Conservation (phyloP, 2,888 invertebrate genomes). For the Tenthredo amoena region DNA sequence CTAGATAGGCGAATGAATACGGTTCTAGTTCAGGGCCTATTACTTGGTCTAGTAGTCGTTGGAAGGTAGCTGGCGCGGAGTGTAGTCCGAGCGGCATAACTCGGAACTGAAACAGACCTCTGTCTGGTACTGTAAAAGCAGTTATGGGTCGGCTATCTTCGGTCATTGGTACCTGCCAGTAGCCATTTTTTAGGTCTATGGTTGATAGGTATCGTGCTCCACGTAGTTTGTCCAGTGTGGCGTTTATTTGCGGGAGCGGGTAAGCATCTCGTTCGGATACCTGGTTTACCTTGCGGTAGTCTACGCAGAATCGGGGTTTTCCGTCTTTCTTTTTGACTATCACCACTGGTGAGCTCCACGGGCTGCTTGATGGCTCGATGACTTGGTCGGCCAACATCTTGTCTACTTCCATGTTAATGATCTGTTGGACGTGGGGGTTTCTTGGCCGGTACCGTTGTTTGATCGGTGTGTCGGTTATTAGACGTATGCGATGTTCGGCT, state of each 20-base stretch:
- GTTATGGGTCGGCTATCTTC: constrained; percentile 61
- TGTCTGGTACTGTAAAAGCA: constrained; percentile 66
- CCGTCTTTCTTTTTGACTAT: constrained; percentile 83
- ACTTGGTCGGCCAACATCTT: constrained; percentile 12
- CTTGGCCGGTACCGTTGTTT: constrained; percentile 44
- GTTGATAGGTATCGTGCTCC: constrained; percentile 64
- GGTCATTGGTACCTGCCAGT: constrained; percentile 64
- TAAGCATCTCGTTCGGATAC: constrained; percentile 82
- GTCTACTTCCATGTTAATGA: neutral
- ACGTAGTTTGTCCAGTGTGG: constrained; percentile 62
- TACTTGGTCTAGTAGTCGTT: constrained; percentile 64
- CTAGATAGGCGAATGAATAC: constrained; percentile 54
- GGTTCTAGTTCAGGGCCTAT: constrained; percentile 60
- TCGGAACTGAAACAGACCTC: constrained; percentile 66
- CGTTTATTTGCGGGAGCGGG: constrained; percentile 63
- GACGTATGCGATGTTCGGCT: constrained; percentile 8
- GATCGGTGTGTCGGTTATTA: neutral
- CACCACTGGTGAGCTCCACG: constrained; percentile 42
- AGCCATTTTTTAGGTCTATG: constrained; percentile 64
- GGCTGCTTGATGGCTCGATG: constrained; percentile 33
- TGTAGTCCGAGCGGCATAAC: constrained; percentile 66
- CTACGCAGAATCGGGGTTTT: constrained; percentile 89
- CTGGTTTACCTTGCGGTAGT: constrained; percentile 94
- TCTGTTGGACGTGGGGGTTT: neutral
- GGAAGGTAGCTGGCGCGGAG: constrained; percentile 66